Conservation (phyloP, 2,888 invertebrate genomes). For the Andrena trimmerana region DNA sequence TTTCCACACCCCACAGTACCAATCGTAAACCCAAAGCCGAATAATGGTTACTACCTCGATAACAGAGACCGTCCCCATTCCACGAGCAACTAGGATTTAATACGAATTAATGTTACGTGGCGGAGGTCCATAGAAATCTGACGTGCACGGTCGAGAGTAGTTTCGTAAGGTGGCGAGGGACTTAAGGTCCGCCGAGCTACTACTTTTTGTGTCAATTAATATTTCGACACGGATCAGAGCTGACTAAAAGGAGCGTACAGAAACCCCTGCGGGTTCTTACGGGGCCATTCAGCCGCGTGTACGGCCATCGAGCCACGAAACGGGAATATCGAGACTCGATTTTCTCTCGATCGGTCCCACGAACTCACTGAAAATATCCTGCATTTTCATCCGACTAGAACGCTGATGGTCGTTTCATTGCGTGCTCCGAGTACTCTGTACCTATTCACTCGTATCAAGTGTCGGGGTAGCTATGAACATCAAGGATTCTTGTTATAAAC, state of each 20-base stretch:
- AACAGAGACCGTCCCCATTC: constrained; percentile 48
- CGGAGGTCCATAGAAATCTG: constrained; percentile 42
- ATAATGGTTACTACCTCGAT: constrained; percentile 58
- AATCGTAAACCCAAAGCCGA: constrained; percentile 58
- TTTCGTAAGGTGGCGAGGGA: constrained; percentile 65
- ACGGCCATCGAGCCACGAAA: constrained; percentile 52
- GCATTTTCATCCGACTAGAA: constrained; percentile 25
- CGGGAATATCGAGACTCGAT: constrained; percentile 54
- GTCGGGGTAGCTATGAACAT: background rate
- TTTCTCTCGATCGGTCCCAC: constrained; percentile 48
- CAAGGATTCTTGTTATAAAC: background rate
- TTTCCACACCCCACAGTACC: constrained; percentile 36
- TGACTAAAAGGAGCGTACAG: constrained; percentile 69
- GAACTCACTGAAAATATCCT: constrained; percentile 14
- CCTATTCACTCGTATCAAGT: background rate
- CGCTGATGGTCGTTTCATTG: background rate
- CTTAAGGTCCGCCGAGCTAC: constrained; percentile 53
- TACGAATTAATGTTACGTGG: constrained; percentile 60
- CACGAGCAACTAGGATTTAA: constrained; percentile 54
- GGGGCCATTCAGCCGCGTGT: constrained; percentile 56
- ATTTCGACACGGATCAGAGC: constrained; percentile 79
- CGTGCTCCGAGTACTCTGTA: background rate
- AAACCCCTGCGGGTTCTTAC: constrained; percentile 61
- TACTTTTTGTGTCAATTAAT: constrained; percentile 81
- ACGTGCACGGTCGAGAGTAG: constrained; percentile 25